These are phyloP conservation scores for Manduca sexta DNA, from an alignment of 1,140 invertebrate species.

Conservation along the genomic window DNA sequence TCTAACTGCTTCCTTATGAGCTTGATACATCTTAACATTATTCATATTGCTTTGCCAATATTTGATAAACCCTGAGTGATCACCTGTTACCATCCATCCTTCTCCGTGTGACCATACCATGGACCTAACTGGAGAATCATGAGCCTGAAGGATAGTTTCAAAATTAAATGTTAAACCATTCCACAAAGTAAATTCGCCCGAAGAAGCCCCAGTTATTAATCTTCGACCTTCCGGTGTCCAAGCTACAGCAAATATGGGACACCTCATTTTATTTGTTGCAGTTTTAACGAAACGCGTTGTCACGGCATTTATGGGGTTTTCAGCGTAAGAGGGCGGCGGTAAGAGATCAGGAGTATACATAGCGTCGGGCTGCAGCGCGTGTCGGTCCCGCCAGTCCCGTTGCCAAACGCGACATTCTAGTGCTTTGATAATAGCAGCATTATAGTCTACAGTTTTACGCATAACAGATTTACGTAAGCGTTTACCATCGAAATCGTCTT, in stretches of 20 bases:
- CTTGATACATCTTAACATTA: constrained; percentile 99
- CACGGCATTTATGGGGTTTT: constrained; percentile 98
- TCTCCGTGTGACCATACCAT: constrained; percentile 99
- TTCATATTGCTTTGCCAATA: constrained; percentile 99
- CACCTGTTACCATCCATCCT: constrained; percentile 99
- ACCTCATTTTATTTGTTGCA: constrained; percentile 99
- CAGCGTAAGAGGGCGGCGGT: constrained; percentile 90
- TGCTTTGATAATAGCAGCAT: constrained; percentile 94
- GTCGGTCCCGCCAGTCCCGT: constrained; percentile 89
- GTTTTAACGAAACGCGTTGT: constrained; percentile 98
- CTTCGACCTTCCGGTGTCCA: constrained; percentile 99
- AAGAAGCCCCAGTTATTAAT: constrained; percentile 98
- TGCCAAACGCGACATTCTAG: constrained; percentile 96
- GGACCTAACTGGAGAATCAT: constrained; percentile 96
- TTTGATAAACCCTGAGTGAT: constrained; percentile 98
- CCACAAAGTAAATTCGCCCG: constrained; percentile 99
- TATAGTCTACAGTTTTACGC: constrained; percentile 98
- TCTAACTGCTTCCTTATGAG: constrained; percentile 99
- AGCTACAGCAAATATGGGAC: constrained; percentile 98
- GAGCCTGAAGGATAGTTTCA: constrained; percentile 99
- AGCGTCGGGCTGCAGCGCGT: constrained; percentile 92
- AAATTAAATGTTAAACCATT: constrained; percentile 99
- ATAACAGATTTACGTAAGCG: constrained; percentile 96
- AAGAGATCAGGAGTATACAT: constrained; percentile 91
- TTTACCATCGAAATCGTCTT: constrained; percentile 96